Conservation (phyloP, 2,888 invertebrate species). For the Drosophila maculinotata region DNA sequence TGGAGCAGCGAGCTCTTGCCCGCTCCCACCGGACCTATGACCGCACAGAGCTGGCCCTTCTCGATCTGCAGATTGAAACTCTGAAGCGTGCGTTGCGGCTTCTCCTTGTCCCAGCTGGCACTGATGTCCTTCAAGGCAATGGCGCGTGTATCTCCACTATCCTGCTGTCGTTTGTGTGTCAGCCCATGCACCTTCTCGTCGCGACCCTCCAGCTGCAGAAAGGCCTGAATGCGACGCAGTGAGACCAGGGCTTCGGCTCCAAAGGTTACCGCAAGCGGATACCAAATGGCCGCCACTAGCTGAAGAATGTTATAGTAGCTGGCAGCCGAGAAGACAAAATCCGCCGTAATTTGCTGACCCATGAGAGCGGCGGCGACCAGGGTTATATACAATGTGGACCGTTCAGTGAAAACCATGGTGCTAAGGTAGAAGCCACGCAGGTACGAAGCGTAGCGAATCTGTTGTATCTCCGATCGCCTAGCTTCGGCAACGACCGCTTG, state of each 20-base stretch:
- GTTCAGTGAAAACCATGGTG: slow-evolving; percentile 92
- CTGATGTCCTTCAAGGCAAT: slow-evolving; percentile 85
- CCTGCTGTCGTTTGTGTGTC: slow-evolving; percentile 74
- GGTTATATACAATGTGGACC: slow-evolving; percentile 93
- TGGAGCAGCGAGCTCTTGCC: slow-evolving; percentile 89
- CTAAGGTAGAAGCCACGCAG: slow-evolving; percentile 89
- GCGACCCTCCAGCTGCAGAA: slow-evolving; percentile 87
- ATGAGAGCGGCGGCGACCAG: slow-evolving; percentile 91
- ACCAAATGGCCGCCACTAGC: slow-evolving; percentile 87
- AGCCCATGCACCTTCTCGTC: slow-evolving; percentile 81
- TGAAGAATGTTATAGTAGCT: slow-evolving; percentile 91
- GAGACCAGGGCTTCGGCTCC: slow-evolving; percentile 87
- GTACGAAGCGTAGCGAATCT: slow-evolving; percentile 88
- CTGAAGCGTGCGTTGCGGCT: slow-evolving; percentile 86
- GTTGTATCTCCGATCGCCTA: slow-evolving; percentile 89
- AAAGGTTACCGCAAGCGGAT: slow-evolving; percentile 87
- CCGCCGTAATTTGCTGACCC: slow-evolving; percentile 88
- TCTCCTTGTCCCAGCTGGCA: slow-evolving; percentile 86
- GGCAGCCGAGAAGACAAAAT: slow-evolving; percentile 91
- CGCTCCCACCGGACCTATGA: slow-evolving; percentile 95
- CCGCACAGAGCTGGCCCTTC: slow-evolving; percentile 89
- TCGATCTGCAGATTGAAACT: slow-evolving; percentile 87
- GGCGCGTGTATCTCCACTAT: slow-evolving; percentile 70
- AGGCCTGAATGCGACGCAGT: slow-evolving; percentile 87
- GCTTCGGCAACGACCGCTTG: slow-evolving; percentile 92